Percentiles rank a stretch among this genome's conserved stretches.
phyloP scores from a whole-genome alignment of 2,113 vertebrate genomes.

The Rhea pennata region DNA sequence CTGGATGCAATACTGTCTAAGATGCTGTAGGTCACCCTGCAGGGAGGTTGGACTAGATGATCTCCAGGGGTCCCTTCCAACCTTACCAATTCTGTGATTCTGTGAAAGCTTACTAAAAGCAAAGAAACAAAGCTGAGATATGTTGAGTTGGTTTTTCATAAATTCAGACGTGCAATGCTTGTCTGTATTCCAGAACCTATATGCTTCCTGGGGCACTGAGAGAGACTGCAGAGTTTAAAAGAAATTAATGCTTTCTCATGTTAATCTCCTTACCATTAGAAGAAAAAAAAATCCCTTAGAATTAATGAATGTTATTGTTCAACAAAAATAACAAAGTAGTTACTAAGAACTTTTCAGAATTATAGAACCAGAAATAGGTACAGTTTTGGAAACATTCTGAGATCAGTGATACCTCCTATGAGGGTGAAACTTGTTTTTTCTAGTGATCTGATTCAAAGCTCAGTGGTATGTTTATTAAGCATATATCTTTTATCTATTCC shows the following conservation, averaged over 20 bases:
- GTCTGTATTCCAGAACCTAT: background rate
- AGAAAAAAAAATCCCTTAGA: rapidly evolving
- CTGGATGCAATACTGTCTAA: no score
- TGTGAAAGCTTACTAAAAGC: background rate
- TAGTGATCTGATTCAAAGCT: background rate
- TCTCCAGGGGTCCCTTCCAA: no score
- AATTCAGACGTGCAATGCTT: background rate
- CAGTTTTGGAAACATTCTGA: background rate
- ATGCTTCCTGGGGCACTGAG: background rate
- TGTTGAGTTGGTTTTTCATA: background rate
- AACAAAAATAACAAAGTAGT: background rate
- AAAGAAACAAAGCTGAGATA: background rate
- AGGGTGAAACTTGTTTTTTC: background rate
- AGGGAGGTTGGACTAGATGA: no score
- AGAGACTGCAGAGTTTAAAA: background rate
- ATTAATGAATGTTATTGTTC: background rate
- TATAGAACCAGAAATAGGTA: background rate
- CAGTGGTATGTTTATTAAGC: background rate
- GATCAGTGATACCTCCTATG: background rate
- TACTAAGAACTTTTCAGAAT: background rate
- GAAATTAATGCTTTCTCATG: background rate
- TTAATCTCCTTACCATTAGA: background rate
- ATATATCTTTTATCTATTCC: background rate
- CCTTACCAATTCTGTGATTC: no score
- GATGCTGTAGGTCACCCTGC: no score